phyloP scores from a whole-genome alignment of 2,888 invertebrate species.

The Chouioia cunea region DNA sequence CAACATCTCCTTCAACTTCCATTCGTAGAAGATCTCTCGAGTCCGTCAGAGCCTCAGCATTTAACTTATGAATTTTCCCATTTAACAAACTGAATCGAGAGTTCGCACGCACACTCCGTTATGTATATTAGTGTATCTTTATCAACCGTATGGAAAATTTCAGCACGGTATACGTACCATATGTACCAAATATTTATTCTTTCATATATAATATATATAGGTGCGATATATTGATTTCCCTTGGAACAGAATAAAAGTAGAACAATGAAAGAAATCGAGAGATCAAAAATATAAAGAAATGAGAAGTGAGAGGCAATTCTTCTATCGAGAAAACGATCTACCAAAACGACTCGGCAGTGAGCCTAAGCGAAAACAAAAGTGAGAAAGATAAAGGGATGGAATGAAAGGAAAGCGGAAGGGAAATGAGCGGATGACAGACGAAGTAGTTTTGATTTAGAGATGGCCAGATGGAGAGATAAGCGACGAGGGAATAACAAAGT shows the following conservation, averaged over 20 bases:
- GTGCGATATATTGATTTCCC: conserved; percentile 21
- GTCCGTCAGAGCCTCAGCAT: not conserved
- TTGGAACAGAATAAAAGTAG: not conserved
- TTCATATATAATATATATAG: not conserved
- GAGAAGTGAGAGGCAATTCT: conserved; percentile 6
- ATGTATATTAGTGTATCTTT: too few species aligned
- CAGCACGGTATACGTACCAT: not conserved
- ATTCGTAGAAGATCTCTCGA: not conserved
- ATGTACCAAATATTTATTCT: not conserved
- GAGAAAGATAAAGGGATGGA: conserved; percentile 15
- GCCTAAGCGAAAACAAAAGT: not conserved
- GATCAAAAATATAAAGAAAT: not conserved
- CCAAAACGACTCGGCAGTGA: not conserved
- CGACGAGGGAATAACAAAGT: not conserved
- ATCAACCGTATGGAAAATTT: conserved; percentile 2
- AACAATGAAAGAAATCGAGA: not conserved
- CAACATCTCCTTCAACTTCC: not conserved
- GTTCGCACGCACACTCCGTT: not conserved
- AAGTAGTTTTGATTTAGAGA: conserved; percentile 14
- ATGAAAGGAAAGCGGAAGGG: not conserved
- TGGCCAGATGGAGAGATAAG: not conserved
- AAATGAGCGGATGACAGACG: not conserved
- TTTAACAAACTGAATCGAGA: conserved; percentile 18
- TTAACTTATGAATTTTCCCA: conserved; percentile 20
- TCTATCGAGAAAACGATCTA: conserved; percentile 18